Base-by-base conservation (phyloP, 1,140 invertebrate species). In the Heliconius congener region DNA sequence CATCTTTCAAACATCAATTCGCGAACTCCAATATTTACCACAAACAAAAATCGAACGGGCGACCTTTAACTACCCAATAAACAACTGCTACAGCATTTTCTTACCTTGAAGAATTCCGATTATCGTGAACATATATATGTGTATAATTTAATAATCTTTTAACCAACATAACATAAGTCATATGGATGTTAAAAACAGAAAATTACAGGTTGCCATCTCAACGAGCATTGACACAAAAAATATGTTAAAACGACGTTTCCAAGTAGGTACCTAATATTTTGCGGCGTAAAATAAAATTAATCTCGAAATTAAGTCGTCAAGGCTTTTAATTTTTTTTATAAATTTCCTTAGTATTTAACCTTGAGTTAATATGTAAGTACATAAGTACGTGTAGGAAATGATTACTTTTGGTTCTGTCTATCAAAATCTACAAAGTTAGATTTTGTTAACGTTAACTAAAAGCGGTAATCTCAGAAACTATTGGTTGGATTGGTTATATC, bases 161-260 rank as follows among this genome's bases (percentile, higher is more conserved):
- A n/a, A 18, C 73, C 57, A 34, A 60, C 55, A 76, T 13, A 71
- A 72, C 81, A 85, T 83, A 76, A 82, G 80, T 83, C 80, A 81
- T 78, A 74, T 77, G 77, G 76, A 85, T 82, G 81, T 85, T 82
- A 85, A 85, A 85, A 81, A 81, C 74, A 80, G 78, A 81, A 85
- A 81, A 85, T 85, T 85, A 85, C 77, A 85, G 66, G 76, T 81
- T 81, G 73, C 73, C 77, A 55, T 60, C 19, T 57, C 34, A 81
- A 72, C 78, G 71, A 77, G 80, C 74, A 80, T 70, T 80, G 78
- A 83, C 82, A 80, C 84, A 85, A 85, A 85, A 83, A 85, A 57
- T 83, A 79, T n/a, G 57, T 57, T 66, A 23, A 23, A 71, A 66
- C 13, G 60, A 74, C 52, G 71, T 74, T 57, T 70, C 76, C 66